phyloP scores from a whole-genome alignment of 2,113 vertebrate genomes.

The Marcusenius ussheri region DNA sequence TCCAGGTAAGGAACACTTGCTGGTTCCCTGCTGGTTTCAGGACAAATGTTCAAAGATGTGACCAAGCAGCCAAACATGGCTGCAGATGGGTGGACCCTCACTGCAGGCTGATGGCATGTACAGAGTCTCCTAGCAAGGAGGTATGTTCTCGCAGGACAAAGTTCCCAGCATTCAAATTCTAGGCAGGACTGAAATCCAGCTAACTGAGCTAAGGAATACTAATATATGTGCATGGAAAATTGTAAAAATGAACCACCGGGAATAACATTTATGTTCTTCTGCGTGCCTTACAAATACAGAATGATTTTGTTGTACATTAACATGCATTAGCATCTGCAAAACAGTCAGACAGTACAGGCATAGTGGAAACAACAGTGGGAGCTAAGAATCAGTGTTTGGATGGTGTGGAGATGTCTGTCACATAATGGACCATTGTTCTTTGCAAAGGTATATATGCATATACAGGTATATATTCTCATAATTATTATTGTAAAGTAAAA shows the following conservation, averaged over 20 bases:
- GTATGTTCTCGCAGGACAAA: neutral
- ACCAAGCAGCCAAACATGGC: neutral
- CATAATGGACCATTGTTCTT: neutral
- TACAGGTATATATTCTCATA: no score
- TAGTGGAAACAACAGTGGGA: neutral
- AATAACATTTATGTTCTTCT: neutral
- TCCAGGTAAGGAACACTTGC: neutral
- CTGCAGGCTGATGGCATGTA: neutral
- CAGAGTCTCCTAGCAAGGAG: neutral
- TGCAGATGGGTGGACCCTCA: neutral
- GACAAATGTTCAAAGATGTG: neutral
- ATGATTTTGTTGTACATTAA: neutral
- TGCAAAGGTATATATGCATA: neutral
- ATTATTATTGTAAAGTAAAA: neutral
- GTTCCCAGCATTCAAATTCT: neutral
- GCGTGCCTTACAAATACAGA: neutral
- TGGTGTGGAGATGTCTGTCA: neutral
- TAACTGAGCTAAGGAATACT: neutral
- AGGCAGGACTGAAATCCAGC: neutral
- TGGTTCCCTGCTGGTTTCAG: neutral
- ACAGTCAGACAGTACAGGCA: neutral
- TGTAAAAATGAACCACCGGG: neutral
- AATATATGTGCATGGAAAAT: neutral
- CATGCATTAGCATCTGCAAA: neutral
- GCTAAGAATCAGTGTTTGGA: neutral